These are phyloP conservation scores for Chrysolina haemoptera DNA, from an alignment of 2,888 invertebrate genomes.

Conservation along the genomic window DNA sequence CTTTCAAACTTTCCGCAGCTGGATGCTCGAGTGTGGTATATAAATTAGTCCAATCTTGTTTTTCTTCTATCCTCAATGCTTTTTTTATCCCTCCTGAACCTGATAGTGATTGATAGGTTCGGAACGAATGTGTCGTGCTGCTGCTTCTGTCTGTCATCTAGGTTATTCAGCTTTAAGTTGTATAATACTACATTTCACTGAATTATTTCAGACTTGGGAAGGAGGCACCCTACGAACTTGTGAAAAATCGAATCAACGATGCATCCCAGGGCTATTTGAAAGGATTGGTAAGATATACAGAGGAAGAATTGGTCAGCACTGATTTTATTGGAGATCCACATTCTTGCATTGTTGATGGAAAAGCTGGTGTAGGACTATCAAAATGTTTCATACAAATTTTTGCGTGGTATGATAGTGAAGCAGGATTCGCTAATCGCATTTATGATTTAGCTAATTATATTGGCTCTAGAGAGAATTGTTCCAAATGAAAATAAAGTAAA, in stretches of 20 bases:
- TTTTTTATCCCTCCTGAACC: no score
- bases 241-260: constrained; percentile 48
- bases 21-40: no score
- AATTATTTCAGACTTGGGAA: constrained; percentile 48
- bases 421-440: constrained; percentile 50
- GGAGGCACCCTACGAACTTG: constrained; percentile 45
- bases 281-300: constrained; percentile 44
- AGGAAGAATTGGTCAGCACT: constrained; percentile 47
- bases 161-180: no score
- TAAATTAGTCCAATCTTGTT: no score
- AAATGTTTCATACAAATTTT: constrained; percentile 49
- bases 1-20: no score
- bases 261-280: constrained; percentile 51
- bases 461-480: constrained; percentile 55
- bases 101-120: no score
- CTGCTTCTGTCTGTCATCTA: no score
- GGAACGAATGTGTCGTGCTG: no score
- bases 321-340: constrained; percentile 51
- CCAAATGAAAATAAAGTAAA: constrained; percentile 19
- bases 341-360: constrained; percentile 51
- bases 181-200: no score
- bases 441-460: constrained; percentile 70
- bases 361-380: constrained; percentile 44
- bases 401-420: constrained; percentile 54
- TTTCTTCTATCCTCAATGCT: no score